A percentile compares a stretch with the other conserved stretches of the same genome.
These are phyloP conservation scores for Cyrtorhinus lividipennis DNA, from an alignment of 1,140 invertebrate genomes.

Conservation along the genomic window DNA sequence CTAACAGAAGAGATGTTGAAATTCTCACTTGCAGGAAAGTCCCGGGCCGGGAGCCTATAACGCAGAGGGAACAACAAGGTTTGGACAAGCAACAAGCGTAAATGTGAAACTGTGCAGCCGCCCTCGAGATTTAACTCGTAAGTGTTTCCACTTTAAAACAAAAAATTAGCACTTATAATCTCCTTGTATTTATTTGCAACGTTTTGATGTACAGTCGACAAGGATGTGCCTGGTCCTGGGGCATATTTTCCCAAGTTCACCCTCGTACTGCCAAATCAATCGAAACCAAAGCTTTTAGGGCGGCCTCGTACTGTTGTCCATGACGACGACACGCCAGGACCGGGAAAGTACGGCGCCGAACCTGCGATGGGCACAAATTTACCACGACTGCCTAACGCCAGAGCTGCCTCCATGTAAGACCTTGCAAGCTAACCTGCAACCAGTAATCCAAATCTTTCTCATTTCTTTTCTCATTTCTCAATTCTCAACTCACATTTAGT, in stretches of 20 bases:
- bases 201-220: neutral
- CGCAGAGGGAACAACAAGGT: neutral
- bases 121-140: neutral
- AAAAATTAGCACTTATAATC: too few species aligned
- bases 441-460: too few species aligned
- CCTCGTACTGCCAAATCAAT: neutral
- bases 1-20: neutral
- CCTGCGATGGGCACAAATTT: neutral
- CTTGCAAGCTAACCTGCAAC: too few species aligned
- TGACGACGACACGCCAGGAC: neutral
- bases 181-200: too few species aligned
- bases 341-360: neutral
- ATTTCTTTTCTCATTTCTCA: too few species aligned
- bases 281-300: neutral
- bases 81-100: neutral
- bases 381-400: neutral
- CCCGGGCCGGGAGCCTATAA: neutral
- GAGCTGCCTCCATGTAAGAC: neutral
- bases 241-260: neutral
- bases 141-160: neutral
- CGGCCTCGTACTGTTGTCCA: neutral
- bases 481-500: too few species aligned
- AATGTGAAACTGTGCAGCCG: neutral
- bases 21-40: neutral
- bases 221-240: neutral